Conservation (phyloP, 1,140 invertebrate genomes). For the Scaptomyza pallida region DNA sequence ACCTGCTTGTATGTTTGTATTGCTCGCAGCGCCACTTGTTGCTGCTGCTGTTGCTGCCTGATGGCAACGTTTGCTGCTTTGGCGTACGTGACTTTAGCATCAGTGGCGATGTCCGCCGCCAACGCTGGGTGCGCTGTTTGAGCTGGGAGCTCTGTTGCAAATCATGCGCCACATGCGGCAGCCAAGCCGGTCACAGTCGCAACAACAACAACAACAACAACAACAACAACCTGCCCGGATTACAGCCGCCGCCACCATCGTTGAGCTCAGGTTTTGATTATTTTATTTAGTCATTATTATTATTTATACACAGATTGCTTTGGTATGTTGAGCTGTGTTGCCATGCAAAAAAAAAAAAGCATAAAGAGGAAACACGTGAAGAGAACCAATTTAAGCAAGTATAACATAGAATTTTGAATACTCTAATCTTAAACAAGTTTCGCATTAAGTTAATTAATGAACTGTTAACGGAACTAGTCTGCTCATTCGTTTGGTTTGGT, state of each 20-base stretch:
- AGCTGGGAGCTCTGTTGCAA: constrained; percentile 47
- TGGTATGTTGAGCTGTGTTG: neutral
- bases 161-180: constrained; percentile 43
- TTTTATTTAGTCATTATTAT: constrained; percentile 70
- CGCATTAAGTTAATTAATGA: too few relatives aligned
- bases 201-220: constrained; percentile 26
- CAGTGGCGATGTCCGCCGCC: constrained; percentile 70
- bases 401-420: constrained; percentile 28
- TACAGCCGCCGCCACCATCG: constrained; percentile 41
- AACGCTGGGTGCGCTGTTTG: constrained; percentile 19
- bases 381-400: constrained; percentile 5
- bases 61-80: constrained; percentile 6
- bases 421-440: constrained; percentile 1
- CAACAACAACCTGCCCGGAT: constrained; percentile 53
- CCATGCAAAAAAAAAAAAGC: constrained; percentile 6
- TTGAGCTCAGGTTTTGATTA: constrained; percentile 60
- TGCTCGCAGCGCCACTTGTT: neutral
- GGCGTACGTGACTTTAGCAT: constrained; percentile 79
- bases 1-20: too few relatives aligned
- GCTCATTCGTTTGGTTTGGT: too few relatives aligned
- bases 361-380: constrained; percentile 16
- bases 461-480: too few relatives aligned
- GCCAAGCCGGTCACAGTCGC: constrained; percentile 31
- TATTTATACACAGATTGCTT: constrained; percentile 30
- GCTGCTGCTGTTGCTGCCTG: neutral